Conservation (phyloP, 2,797 vertebrate genomes). For the Hapalemur alaotrensis region DNA sequence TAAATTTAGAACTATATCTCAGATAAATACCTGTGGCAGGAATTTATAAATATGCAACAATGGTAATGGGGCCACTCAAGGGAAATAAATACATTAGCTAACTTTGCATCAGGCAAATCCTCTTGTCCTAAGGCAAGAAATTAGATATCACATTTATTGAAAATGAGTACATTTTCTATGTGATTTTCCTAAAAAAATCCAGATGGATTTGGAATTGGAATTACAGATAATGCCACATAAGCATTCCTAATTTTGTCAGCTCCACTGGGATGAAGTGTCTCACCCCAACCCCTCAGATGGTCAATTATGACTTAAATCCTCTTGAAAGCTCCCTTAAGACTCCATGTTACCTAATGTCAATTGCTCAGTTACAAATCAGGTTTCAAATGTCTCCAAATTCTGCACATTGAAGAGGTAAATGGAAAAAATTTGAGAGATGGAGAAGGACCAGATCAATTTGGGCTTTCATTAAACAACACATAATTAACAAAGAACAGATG, state of each 20-base stretch:
- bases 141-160: constrained; percentile 42
- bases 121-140: constrained; percentile 31
- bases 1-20: background rate
- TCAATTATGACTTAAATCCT: constrained; percentile 71
- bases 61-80: background rate
- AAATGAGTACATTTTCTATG: constrained; percentile 54
- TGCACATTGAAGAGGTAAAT: constrained; percentile 56
- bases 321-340: constrained; percentile 66
- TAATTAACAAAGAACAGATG: constrained; percentile 76
- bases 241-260: constrained; percentile 55
- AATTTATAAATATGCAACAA: constrained; percentile 14
- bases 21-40: background rate
- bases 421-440: constrained; percentile 50
- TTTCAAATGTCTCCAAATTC: constrained; percentile 67
- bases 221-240: constrained; percentile 66
- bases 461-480: constrained; percentile 70
- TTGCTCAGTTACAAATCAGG: constrained; percentile 61
- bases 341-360: constrained; percentile 61
- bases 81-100: constrained; percentile 12
- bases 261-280: constrained; percentile 42
- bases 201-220: constrained; percentile 60
- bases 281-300: constrained; percentile 48
- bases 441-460: constrained; percentile 62
- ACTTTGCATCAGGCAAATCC: constrained; percentile 21
- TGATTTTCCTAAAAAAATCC: constrained; percentile 28